These are phyloP conservation scores for Glaucomys volans DNA, from an alignment of 2,113 vertebrate genomes.

Conservation along the genomic window DNA sequence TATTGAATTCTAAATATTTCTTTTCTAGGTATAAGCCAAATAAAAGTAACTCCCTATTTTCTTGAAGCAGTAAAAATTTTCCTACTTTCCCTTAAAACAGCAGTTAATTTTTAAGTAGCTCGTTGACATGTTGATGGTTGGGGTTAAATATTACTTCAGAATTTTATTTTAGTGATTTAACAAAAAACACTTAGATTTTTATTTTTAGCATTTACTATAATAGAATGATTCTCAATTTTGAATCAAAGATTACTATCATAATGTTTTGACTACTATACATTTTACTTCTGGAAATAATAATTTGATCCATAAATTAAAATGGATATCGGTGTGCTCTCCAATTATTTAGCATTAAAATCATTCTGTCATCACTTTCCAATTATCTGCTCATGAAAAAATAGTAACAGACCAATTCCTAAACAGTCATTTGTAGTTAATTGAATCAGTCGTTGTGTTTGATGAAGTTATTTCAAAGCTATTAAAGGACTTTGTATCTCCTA, in stretches of 20 bases:
- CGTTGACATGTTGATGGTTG: neutral
- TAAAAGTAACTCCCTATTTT: slow-evolving; percentile 9
- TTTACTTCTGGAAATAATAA: slow-evolving; percentile 71
- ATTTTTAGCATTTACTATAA: slow-evolving; percentile 61
- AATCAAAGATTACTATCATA: slow-evolving; percentile 58
- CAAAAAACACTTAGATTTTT: neutral
- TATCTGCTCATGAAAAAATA: slow-evolving; percentile 70
- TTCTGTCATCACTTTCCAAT: slow-evolving; percentile 68
- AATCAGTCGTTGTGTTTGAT: slow-evolving; percentile 66
- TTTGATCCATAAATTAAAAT: slow-evolving; percentile 78
- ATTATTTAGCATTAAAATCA: slow-evolving; percentile 73
- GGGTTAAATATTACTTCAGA: neutral
- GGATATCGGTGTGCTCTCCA: slow-evolving; percentile 22
- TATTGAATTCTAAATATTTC: slow-evolving; percentile 32
- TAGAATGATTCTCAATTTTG: slow-evolving; percentile 32
- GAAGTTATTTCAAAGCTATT: slow-evolving; percentile 45
- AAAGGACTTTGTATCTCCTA: slow-evolving; percentile 8
- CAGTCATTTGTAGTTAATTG: slow-evolving; percentile 72
- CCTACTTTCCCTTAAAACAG: neutral
- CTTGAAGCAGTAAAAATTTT: neutral
- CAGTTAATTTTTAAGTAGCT: neutral
- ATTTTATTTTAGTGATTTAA: slow-evolving; percentile 40
- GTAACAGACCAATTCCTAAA: slow-evolving; percentile 52
- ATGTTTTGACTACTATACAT: slow-evolving; percentile 74
- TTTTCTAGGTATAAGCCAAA: neutral